phyloP scores from a whole-genome alignment of 92 coral and sea anemone species.

The Porites rus region DNA sequence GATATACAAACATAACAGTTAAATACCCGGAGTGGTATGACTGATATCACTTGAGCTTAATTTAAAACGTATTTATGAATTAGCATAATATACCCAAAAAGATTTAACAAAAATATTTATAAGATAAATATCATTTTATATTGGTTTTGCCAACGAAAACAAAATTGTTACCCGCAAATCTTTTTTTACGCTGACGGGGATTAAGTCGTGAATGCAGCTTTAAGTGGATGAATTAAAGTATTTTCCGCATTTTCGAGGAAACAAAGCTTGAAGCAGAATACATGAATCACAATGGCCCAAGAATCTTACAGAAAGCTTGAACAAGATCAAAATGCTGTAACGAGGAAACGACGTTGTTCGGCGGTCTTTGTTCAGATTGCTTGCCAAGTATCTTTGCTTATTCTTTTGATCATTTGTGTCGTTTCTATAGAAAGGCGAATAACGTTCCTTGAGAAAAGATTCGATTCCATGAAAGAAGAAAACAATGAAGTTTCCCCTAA shows the following conservation, averaged over 20 bases:
- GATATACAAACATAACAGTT: no score
- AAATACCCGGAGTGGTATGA: no score
- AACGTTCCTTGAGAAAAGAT: neutral
- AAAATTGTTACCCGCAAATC: neutral
- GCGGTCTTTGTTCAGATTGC: neutral
- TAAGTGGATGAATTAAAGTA: neutral
- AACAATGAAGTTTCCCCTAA: no score
- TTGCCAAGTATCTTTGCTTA: neutral
- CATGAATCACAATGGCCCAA: neutral
- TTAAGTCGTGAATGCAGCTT: neutral
- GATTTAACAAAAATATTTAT: neutral
- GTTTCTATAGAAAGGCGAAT: slow-evolving; percentile 17
- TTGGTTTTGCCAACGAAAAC: neutral
- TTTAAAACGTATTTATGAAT: no score
- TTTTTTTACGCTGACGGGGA: neutral
- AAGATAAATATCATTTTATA: neutral
- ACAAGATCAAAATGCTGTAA: neutral
- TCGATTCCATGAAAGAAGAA: slow-evolving; percentile 8
- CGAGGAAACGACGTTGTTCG: slow-evolving; percentile 7
- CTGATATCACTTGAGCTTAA: no score
- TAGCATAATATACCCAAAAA: neutral
- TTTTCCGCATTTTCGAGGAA: neutral
- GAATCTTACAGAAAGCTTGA: slow-evolving; percentile 7
- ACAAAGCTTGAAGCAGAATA: neutral
- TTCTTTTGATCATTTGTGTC: slow-evolving; percentile 11